Evolutionary conservation across 2,797 vertebrate species (phyloP).

Genomic region (Enteromius anoplus): DNA sequence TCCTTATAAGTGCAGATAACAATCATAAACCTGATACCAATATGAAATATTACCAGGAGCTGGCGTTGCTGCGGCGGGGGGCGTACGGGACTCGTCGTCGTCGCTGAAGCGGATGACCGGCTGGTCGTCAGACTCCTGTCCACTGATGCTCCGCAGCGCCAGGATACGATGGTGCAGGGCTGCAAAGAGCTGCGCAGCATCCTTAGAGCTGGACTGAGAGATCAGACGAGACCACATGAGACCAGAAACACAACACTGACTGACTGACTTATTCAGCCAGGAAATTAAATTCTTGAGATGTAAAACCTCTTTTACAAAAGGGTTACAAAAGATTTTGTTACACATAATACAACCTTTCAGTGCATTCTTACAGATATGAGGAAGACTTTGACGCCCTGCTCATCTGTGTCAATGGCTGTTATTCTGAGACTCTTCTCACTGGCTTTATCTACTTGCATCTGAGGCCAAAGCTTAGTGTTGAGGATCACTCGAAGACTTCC

Average conservation of each 20-base stretch:
- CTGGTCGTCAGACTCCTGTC: constrained; percentile 80
- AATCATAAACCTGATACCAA: no score
- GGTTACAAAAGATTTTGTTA: no score
- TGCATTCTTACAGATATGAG: constrained; percentile 82
- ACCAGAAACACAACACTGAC: not conserved
- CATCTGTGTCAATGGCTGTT: constrained; percentile 86
- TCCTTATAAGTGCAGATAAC: no score
- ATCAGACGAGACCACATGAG: not conserved
- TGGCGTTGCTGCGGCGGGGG: constrained; percentile 17
- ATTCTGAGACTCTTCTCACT: constrained; percentile 87
- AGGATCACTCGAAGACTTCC: constrained; percentile 86
- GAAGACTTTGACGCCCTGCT: constrained; percentile 87
- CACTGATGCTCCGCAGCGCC: constrained; percentile 79
- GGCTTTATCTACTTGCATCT: constrained; percentile 89
- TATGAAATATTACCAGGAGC: constrained; percentile 22
- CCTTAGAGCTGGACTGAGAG: constrained; percentile 85
- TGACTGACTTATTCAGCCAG: not conserved
- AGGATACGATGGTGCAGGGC: constrained; percentile 86
- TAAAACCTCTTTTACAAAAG: no score
- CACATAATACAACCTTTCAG: not conserved
- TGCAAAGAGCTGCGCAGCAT: constrained; percentile 83
- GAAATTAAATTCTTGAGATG: no score
- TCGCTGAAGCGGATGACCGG: constrained; percentile 75
- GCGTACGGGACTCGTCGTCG: constrained; percentile 68
- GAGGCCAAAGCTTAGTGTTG: constrained; percentile 89